These are phyloP conservation scores for Hydrozoanthus gracilis DNA, from an alignment of 92 coral and sea anemone genomes.

Conservation along the genomic window DNA sequence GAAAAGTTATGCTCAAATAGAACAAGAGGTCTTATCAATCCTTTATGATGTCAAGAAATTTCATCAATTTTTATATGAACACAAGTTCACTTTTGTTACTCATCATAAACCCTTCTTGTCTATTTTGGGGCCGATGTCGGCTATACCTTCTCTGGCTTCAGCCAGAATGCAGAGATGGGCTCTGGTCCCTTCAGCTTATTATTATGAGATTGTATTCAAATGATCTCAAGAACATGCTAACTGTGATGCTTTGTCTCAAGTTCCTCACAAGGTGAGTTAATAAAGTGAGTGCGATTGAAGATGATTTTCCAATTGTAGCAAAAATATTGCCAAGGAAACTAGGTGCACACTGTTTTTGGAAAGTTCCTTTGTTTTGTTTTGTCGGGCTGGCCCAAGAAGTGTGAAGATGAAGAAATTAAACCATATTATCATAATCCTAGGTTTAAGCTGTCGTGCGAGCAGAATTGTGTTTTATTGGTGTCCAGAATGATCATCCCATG, in stretches of 20 bases:
- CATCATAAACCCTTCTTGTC: conserved; percentile 53
- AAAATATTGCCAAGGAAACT: not conserved
- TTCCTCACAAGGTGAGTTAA: not conserved
- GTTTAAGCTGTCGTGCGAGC: conserved; percentile 28
- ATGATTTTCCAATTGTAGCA: conserved; percentile 7
- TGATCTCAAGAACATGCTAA: conserved; percentile 55
- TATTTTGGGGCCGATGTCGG: conserved; percentile 60
- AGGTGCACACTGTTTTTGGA: not conserved
- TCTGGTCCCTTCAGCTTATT: conserved; percentile 61
- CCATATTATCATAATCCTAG: conserved; percentile 14
- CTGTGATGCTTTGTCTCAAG: conserved; percentile 39
- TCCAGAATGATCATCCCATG: conserved; percentile 21
- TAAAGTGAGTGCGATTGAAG: not conserved
- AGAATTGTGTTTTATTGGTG: conserved; percentile 45
- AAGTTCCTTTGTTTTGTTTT: not conserved
- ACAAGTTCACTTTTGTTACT: conserved; percentile 46
- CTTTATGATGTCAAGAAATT: conserved; percentile 32
- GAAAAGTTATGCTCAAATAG: conserved; percentile 56
- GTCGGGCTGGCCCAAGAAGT: conserved; percentile 18
- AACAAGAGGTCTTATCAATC: conserved; percentile 35
- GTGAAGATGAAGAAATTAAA: conserved; percentile 2
- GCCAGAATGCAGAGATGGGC: conserved; percentile 64
- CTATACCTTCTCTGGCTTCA: conserved; percentile 66
- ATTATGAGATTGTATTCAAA: conserved; percentile 50
- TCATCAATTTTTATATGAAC: conserved; percentile 49